Base-by-base conservation (phyloP, 2,888 invertebrate genomes). In the Deroplatys truncata region DNA sequence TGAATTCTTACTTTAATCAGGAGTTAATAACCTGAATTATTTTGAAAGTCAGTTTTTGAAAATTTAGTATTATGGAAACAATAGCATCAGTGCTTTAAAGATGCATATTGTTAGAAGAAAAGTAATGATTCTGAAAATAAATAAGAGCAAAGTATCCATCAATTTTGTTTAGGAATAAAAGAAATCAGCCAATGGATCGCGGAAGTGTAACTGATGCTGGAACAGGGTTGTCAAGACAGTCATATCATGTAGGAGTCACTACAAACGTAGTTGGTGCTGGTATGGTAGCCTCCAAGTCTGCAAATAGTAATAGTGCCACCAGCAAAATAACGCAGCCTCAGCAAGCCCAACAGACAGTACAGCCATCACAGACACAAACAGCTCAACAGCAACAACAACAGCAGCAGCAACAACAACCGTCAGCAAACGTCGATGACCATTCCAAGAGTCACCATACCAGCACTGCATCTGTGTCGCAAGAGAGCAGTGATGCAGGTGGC, bases 81-180 rank as follows among this genome's bases (percentile, higher is more conserved):
- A 13, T 13, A 43, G 10, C 1, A 13, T 43, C 43, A 43, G 10
- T 13, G 43, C 43, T 43, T 43, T 43, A 43, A 43, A 43, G 43
- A 13, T 43, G 43, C 13, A 10, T 43, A 43, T 43, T 43, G 43
- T 43, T 43, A 43, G 13, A 43, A 43, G 10, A 13, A 43, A 43
- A 35, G 31, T 35, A 35, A 13, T 43, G 3, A 10, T 13, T 10
- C 31, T 43, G 7, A 43, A 43, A 43, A 43, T 8, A 43, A 43
- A 43, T 43, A 13, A 43, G 13, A 13, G 1, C 43, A 43, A 43
- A 10, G 13, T 35, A 8, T 13, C 13, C 43, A 35, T 35, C 43
- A 86, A 43, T 85, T 31, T 86, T 88, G 86, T 90, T 16, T 90
- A 92, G 92, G 88, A 92, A 91, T 88, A 91, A 91, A 89, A 89